phyloP scores from a whole-genome alignment of 2,888 invertebrate species.

The Scrobipalpa atriplicella region DNA sequence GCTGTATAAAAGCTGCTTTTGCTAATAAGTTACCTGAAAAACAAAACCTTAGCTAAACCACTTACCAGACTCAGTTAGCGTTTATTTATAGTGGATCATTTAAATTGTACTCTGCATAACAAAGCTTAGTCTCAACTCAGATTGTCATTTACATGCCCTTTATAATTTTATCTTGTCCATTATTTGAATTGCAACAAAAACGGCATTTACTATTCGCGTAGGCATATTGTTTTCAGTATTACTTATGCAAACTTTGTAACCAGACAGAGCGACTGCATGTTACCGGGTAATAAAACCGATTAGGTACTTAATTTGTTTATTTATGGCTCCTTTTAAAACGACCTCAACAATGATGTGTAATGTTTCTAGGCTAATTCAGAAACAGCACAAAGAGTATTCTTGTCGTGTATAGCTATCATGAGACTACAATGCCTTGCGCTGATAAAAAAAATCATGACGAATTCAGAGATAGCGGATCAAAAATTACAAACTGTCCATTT shows the following conservation, averaged over 20 bases:
- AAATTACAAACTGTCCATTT: too few species aligned
- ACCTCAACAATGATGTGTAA: not conserved
- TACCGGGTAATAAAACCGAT: not conserved
- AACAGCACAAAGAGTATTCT: too few species aligned
- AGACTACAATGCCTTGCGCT: too few species aligned
- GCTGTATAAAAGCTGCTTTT: not conserved
- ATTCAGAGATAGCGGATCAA: too few species aligned
- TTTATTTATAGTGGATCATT: constrained; percentile 11
- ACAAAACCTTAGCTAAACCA: not conserved
- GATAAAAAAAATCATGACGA: too few species aligned
- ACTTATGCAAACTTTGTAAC: not conserved
- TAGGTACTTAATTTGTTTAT: too few species aligned
- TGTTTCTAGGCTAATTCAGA: too few species aligned
- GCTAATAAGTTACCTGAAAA: not conserved
- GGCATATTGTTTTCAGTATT: constrained; percentile 11
- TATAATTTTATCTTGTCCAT: constrained; percentile 11
- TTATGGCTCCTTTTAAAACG: not conserved
- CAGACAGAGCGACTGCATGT: not conserved
- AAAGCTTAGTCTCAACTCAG: constrained; percentile 3
- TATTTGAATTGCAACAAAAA: constrained; percentile 7
- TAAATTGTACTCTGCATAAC: constrained; percentile 2
- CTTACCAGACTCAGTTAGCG: not conserved
- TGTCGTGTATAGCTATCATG: too few species aligned
- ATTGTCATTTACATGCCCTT: constrained; percentile 11
- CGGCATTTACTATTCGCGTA: constrained; percentile 8